phyloP scores from a whole-genome alignment of 2,888 invertebrate species.

The Craniophora ligustri region DNA sequence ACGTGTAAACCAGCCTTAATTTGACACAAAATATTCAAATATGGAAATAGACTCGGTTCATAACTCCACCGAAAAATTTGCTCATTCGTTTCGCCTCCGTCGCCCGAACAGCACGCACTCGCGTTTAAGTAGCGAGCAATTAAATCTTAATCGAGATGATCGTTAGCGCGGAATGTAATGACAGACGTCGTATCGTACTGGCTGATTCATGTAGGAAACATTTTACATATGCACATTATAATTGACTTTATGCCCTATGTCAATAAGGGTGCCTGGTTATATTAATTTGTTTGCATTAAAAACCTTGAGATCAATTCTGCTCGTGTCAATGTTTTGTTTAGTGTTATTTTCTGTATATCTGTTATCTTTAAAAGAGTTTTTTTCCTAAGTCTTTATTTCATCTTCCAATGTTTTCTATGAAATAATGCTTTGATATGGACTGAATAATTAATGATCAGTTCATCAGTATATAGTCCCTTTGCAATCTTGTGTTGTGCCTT shows the following conservation, averaged over 20 bases:
- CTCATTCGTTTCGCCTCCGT: slow-evolving; percentile 52
- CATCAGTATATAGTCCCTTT: too few species aligned
- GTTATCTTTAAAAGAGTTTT: too few species aligned
- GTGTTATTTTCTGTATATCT: too few species aligned
- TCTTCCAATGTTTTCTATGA: too few species aligned
- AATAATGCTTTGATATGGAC: too few species aligned
- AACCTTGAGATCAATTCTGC: slow-evolving; percentile 5
- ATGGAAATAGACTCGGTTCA: slow-evolving; percentile 6
- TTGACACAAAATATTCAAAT: slow-evolving; percentile 1
- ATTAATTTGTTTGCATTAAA: slow-evolving; percentile 4
- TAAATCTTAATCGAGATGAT: slow-evolving; percentile 66
- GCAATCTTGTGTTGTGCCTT: too few species aligned
- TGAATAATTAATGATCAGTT: too few species aligned
- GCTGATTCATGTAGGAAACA: slow-evolving; percentile 50
- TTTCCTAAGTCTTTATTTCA: too few species aligned
- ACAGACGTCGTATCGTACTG: slow-evolving; percentile 26
- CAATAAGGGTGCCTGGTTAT: slow-evolving; percentile 27
- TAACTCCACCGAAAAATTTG: slow-evolving; percentile 29
- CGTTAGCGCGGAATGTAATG: slow-evolving; percentile 46
- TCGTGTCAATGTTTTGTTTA: slow-evolving; percentile 17
- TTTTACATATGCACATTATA: slow-evolving; percentile 54
- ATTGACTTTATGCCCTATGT: slow-evolving; percentile 43
- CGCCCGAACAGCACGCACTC: slow-evolving; percentile 41
- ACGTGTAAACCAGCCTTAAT: not conserved
- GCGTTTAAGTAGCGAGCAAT: slow-evolving; percentile 63